phyloP scores from a whole-genome alignment of 2,888 invertebrate species.

The Agrilus biguttatus region DNA sequence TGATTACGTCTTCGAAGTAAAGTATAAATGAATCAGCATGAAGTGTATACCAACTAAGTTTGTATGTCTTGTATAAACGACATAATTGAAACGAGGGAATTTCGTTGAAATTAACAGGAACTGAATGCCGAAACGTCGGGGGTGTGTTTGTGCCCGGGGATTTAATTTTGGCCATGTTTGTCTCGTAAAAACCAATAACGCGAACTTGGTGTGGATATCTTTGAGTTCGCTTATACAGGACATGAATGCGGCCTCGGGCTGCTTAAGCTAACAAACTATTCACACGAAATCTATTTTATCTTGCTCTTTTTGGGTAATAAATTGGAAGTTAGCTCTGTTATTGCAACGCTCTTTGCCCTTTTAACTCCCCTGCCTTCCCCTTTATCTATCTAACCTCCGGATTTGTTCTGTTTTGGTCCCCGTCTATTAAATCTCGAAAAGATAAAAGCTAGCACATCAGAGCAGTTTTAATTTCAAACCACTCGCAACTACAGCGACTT shows the following conservation, averaged over 20 bases:
- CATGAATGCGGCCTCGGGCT: conserved; percentile 12
- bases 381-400: background rate
- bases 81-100: conserved; percentile 15
- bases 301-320: conserved; percentile 21
- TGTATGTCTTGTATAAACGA: conserved; percentile 6
- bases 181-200: conserved; percentile 34
- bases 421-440: no score
- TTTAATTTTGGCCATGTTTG: conserved; percentile 33
- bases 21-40: no score
- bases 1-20: no score
- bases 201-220: conserved; percentile 13
- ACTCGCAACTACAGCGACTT: no score
- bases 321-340: conserved; percentile 21
- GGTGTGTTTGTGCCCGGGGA: conserved; percentile 28
- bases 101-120: conserved; percentile 28
- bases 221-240: conserved; percentile 14
- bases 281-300: conserved; percentile 26
- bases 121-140: conserved; percentile 33
- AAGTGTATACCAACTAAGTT: no score
- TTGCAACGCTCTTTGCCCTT: conserved; percentile 14
- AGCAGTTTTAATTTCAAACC: no score
- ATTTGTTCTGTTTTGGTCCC: no score
- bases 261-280: conserved; percentile 19
- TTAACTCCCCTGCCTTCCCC: conserved; percentile 1
- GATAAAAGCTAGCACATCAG: no score